Base-by-base conservation (phyloP, 1,140 invertebrate genomes). In the Pissodes strobi region DNA sequence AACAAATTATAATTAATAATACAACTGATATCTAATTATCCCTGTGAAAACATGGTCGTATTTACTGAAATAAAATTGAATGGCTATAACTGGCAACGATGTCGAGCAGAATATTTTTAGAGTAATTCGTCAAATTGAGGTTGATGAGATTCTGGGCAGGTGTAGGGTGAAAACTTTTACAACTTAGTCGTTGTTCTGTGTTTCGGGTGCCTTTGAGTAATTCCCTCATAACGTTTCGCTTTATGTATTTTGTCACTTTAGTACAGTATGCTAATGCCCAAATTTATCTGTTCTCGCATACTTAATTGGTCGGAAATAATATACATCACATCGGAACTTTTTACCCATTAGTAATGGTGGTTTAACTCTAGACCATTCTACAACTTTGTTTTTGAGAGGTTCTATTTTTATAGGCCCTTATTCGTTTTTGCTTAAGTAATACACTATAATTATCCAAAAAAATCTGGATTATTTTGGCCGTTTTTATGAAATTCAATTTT, bases 61-160 rank as follows among this genome's bases (percentile, higher is more conserved):
- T 12, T 43, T 43, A 17, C 39, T 6, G 39, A 4, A n/a, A 45
- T n/a, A n/a, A n/a, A n/a, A n/a, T n/a, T n/a, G n/a, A n/a, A n/a
- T n/a, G 12, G 37, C 2, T n/a, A 38, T 3, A 38, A 38, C 2
- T 38, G 51, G 51, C 51, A 55, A 55, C 51, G 21, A 27, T 23
- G 51, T 55, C 6, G 19, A 55, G 30, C 38, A 18, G 17, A 19
- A 15, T 10, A 19, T n/a, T 25, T 61, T 61, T 17, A 25, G 45
- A 18, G 19, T 34, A 27, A 61, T 61, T 51, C 46, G 41, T 61
- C 58, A 61, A 27, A 22, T 49, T 22, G 39, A 49, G 18, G 45
- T 49, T 61, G 58, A 61, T 61, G 48, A 61, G 58, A 51, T 61
- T 61, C 45, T 19, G 45, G 58, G 18, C 58, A 61, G 58, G 58